Evolutionary conservation across 1,140 invertebrate species (phyloP).

Genomic region (Philopotamus ludificatus): DNA sequence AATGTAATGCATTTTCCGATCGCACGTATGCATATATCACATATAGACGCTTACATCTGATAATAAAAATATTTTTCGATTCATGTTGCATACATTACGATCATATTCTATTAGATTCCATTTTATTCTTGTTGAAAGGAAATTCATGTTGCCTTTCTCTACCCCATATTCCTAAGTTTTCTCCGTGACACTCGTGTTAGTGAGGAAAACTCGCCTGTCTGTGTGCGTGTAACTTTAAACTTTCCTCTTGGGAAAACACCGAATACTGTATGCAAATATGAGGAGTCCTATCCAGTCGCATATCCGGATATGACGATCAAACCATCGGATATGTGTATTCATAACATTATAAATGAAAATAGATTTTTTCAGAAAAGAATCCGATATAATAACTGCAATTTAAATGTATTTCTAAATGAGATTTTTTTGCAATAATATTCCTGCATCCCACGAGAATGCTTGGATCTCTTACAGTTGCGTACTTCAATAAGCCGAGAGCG

Average conservation of each 20-base stretch:
- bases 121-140: constrained; percentile 18
- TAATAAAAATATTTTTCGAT: background rate
- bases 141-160: constrained; percentile 17
- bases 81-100: background rate
- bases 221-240: constrained; percentile 17
- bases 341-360: background rate
- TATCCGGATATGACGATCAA: constrained; percentile 13
- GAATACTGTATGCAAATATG: constrained; percentile 27
- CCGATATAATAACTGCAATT: constrained; percentile 1
- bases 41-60: too few relatives aligned
- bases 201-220: constrained; percentile 14
- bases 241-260: constrained; percentile 26
- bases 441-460: background rate
- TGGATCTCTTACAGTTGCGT: background rate
- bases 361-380: background rate
- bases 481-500: constrained; percentile 1
- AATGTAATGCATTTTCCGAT: too few relatives aligned
- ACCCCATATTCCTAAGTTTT: background rate
- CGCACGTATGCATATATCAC: too few relatives aligned
- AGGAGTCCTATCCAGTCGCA: background rate
- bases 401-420: background rate
- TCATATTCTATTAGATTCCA: constrained; percentile 1
- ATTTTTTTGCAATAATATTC: background rate
- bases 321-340: background rate
- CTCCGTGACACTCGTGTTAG: background rate